Conservation (phyloP, 2,113 vertebrate species). For the Peromyscus polionotus region DNA sequence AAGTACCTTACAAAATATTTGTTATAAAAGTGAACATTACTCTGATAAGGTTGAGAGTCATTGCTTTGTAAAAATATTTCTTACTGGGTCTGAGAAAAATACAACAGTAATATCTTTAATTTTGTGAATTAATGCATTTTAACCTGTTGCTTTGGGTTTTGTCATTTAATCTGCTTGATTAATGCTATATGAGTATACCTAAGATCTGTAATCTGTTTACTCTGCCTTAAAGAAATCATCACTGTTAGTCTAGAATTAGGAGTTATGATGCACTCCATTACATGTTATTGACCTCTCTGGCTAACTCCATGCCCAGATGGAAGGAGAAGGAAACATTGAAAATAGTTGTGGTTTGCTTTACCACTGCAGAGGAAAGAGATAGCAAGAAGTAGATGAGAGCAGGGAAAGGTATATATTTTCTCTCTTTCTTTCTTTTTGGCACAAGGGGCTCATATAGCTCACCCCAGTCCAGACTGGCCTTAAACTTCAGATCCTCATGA, state of each 20-base stretch:
- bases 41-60: background rate
- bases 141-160: background rate
- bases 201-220: background rate
- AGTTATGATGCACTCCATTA: background rate
- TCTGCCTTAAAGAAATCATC: background rate
- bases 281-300: background rate
- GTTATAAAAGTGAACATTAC: background rate
- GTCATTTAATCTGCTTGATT: background rate
- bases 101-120: background rate
- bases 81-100: background rate
- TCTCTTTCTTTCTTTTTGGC: background rate
- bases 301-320: background rate
- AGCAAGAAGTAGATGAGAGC: too few relatives aligned
- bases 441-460: background rate
- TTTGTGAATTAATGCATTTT: constrained; percentile 16
- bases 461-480: background rate
- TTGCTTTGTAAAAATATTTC: background rate
- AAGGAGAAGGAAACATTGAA: background rate
- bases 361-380: too few relatives aligned
- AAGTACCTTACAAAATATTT: background rate
- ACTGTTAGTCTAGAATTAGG: background rate
- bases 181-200: background rate
- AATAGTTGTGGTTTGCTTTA: background rate
- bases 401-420: too few relatives aligned
- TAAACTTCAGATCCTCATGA: background rate